These are phyloP conservation scores for Boleophthalmus pectinirostris DNA, from an alignment of 2,113 vertebrate genomes.

Conservation along the genomic window DNA sequence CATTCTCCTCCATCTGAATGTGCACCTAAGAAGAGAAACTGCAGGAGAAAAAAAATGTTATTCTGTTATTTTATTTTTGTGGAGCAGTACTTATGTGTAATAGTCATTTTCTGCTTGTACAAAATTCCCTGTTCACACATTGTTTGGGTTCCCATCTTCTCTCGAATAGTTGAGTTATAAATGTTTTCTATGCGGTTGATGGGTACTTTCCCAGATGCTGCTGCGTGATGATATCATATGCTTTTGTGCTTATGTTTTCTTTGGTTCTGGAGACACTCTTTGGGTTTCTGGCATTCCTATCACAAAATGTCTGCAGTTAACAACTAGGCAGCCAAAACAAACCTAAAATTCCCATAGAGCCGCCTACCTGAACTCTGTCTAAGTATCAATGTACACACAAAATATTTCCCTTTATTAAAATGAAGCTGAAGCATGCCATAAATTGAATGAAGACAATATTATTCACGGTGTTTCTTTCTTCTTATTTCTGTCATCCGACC, in stretches of 20 bases:
- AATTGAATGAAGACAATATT: not conserved
- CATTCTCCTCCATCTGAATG: not conserved
- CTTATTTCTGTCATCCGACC: not conserved
- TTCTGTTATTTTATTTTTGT: not conserved
- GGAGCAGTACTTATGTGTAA: not conserved
- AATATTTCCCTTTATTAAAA: conserved; percentile 14
- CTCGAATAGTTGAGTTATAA: conserved; percentile 27
- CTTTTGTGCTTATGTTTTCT: conserved; percentile 63
- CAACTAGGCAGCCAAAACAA: conserved; percentile 64
- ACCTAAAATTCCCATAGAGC: conserved; percentile 49
- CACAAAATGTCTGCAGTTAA: conserved; percentile 57
- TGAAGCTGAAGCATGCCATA: not conserved
- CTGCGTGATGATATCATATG: conserved; percentile 68
- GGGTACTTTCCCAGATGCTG: conserved; percentile 75
- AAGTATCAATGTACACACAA: conserved; percentile 2
- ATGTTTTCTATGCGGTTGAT: conserved; percentile 32
- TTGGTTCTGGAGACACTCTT: conserved; percentile 57
- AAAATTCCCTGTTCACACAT: conserved; percentile 16
- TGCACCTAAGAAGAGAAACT: not conserved
- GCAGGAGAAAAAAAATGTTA: no score
- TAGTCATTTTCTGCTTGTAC: not conserved
- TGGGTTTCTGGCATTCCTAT: conserved; percentile 64
- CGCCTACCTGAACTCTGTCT: conserved; percentile 44
- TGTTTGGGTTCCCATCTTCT: conserved; percentile 28
- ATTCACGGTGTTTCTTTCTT: not conserved